phyloP scores from a whole-genome alignment of 2,888 invertebrate species.

The Nomada hirtipes region DNA sequence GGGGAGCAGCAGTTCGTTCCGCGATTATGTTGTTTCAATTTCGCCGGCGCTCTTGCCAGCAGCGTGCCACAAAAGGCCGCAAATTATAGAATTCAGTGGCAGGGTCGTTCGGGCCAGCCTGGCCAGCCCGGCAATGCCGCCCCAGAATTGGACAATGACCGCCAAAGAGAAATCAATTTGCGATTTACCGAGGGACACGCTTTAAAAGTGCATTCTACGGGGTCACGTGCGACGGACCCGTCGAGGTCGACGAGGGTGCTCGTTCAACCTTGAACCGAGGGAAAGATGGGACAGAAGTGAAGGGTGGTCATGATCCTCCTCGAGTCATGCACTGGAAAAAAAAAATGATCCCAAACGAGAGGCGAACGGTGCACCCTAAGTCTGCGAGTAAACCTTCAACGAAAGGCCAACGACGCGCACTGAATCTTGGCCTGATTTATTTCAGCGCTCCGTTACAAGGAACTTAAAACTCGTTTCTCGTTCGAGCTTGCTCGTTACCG shows the following conservation, averaged over 20 bases:
- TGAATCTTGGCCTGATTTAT: constrained; percentile 45
- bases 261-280: constrained; percentile 57
- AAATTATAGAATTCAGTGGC: constrained; percentile 47
- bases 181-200: constrained; percentile 57
- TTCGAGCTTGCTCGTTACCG: constrained; percentile 41
- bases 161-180: constrained; percentile 67
- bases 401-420: constrained; percentile 12
- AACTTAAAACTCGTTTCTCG: not conserved
- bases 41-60: not conserved
- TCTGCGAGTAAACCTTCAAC: constrained; percentile 29
- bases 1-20: not conserved
- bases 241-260: constrained; percentile 50
- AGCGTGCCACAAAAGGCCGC: constrained; percentile 20
- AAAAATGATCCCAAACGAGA: constrained; percentile 32
- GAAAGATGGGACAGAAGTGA: constrained; percentile 17
- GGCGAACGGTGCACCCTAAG: constrained; percentile 22
- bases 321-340: constrained; percentile 42
- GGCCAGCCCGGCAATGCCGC: constrained; percentile 1
- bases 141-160: constrained; percentile 57
- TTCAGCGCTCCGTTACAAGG: constrained; percentile 20
- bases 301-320: constrained; percentile 58
- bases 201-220: constrained; percentile 62
- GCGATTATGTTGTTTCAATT: constrained; percentile 20
- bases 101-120: constrained; percentile 10
- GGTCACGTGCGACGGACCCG: constrained; percentile 61